Conservation (phyloP, 2,797 vertebrate genomes). For the Galagoides demidoff region DNA sequence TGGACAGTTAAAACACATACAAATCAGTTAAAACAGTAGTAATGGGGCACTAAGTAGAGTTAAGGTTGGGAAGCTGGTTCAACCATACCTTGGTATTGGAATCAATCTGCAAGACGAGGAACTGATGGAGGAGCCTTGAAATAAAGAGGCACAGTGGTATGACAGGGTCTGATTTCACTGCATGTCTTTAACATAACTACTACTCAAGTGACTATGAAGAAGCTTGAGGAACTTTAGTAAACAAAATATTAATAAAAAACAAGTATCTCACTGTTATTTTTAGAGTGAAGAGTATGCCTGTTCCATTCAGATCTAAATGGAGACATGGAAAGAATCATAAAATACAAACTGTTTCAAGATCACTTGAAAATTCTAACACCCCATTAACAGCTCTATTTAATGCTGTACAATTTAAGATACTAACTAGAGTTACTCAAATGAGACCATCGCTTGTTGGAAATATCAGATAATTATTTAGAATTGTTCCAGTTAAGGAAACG, state of each 20-base stretch:
- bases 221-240: constrained; percentile 39
- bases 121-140: constrained; percentile 39
- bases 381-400: neutral
- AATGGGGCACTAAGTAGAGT: constrained; percentile 60
- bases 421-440: constrained; percentile 58
- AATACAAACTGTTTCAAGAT: constrained; percentile 39
- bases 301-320: constrained; percentile 71
- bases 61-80: neutral
- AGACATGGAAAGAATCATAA: constrained; percentile 63
- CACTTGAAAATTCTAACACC: neutral
- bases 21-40: constrained; percentile 11
- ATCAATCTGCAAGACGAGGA: constrained; percentile 24
- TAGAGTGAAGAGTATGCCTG: neutral
- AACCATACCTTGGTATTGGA: neutral
- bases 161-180: neutral
- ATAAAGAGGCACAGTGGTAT: constrained; percentile 30
- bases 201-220: neutral
- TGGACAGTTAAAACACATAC: neutral
- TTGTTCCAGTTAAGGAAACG: constrained; percentile 28
- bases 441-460: neutral
- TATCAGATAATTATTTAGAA: constrained; percentile 61
- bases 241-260: constrained; percentile 18
- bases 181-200: neutral
- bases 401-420: constrained; percentile 35
- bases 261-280: neutral